Evolutionary conservation across 2,888 invertebrate genomes (phyloP), one percentile per base, ranked within the genome.

Genomic region (Agonopterix arenella): DNA sequence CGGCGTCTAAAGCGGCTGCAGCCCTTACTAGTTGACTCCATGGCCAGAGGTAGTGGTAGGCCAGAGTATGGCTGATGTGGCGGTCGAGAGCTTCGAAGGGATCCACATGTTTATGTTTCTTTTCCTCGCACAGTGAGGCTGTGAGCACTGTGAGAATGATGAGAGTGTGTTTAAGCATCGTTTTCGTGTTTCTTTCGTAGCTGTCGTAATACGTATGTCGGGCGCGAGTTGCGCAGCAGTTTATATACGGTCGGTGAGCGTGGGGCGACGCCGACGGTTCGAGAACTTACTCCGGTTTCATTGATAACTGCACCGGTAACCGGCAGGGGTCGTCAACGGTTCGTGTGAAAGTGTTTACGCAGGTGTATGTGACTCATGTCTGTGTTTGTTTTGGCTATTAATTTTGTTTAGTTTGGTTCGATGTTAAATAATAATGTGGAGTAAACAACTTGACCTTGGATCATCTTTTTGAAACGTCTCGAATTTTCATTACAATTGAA

Each of bases 21-120:
- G 84, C 80, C 53, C 70, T 70, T 48, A 86, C 70, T 36, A 88
- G 72, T 54, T 84, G 81, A 54, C 74, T 81, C 86, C 86, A 89
- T 3, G 86, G 85, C 88, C 85, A 85, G 44, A 86, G 68, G 57
- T 83, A 79, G 62, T 82, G 79, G 64, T 80, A 77, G 1, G 80
- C 72, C 11, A 84, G 67, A 40, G 77, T 70, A 63, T 88, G 82
- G 4, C 80, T 73, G 41, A 88, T 62, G 36, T 84, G 86, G 11
- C 70, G 66, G 56, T 89, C 88, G 48, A 88, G 59, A 1, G 75
- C 68, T 1, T 76, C 63, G 59, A 88, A 83, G 1, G 84, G 84
- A 50, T 85, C 84, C 28, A 78, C 77, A 16, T 70, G 60, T 45
- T 61, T 62, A 11, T 52, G 48, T 48, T 44, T 61, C 45, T 47